Evolutionary conservation across 2,888 invertebrate species (phyloP), one percentile per base, ranked within the genome.

Genomic region (Gastrophysa polygoni): DNA sequence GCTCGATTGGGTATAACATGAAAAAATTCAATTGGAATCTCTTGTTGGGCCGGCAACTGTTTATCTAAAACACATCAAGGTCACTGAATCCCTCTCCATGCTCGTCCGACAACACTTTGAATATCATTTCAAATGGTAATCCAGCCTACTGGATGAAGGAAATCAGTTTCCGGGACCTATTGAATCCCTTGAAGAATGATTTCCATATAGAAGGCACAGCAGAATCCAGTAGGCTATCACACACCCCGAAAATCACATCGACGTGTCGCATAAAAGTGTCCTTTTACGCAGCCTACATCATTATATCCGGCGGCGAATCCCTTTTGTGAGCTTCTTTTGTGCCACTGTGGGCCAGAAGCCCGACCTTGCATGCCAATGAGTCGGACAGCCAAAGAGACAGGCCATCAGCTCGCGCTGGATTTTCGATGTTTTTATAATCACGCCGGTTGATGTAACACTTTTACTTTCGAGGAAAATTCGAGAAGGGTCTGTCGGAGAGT

Each of bases 401-500:
- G 47, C 55, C 58, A n/a, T n/a, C n/a, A 46, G 32, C 48, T 14
- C 52, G 28, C 21, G 29, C 44, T 28, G 7, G 79, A 80, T 80
- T 80, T n/a, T 80, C 80, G 80, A 81, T 81, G 80, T 81, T 81
- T 81, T 81, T 81, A 81, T 81, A 81, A 81, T 81, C 80, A 80
- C 74, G 73, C 60, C 67, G 71, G 71, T 73, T 75, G 75, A 73
- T 74, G 73, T 71, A 72, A 74, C 75, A 75, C 78, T 79, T 77
- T 78, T 77, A 77, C 77, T 78, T 75, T 78, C 71, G 73, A 75
- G 72, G 76, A 71, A 65, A 71, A 71, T 72, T 72, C 62, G 50
- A 66, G 63, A 78, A 79, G 78, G 78, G 77, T 75, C 77, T 70
- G 71, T 69, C 71, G 77, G 76, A 77, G 77, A 78, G 78, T 79